Evolutionary conservation across 2,797 vertebrate genomes (phyloP), one percentile per base, ranked within the genome.

Genomic region (Tragelaphus oryx): DNA sequence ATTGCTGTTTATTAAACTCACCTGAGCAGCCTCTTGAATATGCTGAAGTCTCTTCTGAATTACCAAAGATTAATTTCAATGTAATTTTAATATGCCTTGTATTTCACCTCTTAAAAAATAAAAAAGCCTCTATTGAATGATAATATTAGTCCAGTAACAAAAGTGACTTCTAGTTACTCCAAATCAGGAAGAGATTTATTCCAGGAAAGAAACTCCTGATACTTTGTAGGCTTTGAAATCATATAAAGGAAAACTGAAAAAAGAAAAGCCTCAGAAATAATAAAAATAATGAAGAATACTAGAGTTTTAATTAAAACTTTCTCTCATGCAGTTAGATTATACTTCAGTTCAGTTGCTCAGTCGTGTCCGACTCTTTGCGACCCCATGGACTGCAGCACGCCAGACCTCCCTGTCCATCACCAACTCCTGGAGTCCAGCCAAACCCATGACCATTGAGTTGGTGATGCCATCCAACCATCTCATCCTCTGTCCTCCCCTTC

Each of bases 121-220:
- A 3, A 94, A 78, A 65, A 71, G 75, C 28, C 14, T 50, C n/a
- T 68, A 2, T 65, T 89, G 46, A 80, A 37, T 88, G n/a, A 5
- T 94, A 83, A 48, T 92, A 93, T 65, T 91, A 93, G 89, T 96
- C 20, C 52, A 83, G 18, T 87, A 91, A 92, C 22, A 89, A 79
- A 89, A 94, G 84, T 95, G 33, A 26, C 46, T 81, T 88, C 12
- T 87, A 46, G 48, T 94, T 94, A 55, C 22, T 97, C 13, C 26
- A 94, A 79, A 89, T 92, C 62, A 96, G 57, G 82, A 81, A 54
- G 20, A 90, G 46, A 74, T 96, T 93, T 91, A 89, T 78, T 97
- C 37, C 18, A 96, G 30, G 82, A 96, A 93, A 89, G 65, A 96
- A 95, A 86, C 20, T 82, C 16, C 94, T 91, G 20, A 3, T 80